Evolutionary conservation across 2,888 invertebrate genomes (phyloP).

Genomic region (Eretmocerus hayati): DNA sequence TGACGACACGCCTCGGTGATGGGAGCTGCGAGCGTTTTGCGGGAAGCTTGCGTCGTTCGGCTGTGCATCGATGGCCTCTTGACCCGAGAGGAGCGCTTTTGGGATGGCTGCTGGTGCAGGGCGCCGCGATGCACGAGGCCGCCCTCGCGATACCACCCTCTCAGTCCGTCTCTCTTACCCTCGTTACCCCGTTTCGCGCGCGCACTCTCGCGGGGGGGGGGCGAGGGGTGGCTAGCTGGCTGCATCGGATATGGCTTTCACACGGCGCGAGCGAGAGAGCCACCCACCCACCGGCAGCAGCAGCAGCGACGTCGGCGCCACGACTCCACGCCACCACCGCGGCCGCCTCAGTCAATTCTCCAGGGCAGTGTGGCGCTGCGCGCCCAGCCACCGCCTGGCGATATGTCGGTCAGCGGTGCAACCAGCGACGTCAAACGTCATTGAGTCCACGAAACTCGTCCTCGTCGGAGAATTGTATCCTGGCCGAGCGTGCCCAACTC

Average conservation of each 20-base stretch:
- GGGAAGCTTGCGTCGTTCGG: too few species aligned
- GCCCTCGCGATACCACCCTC: background rate
- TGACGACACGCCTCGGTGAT: too few species aligned
- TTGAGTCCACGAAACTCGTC: background rate
- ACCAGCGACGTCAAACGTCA: slow-evolving; percentile 5
- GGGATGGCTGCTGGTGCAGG: background rate
- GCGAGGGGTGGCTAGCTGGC: too few species aligned
- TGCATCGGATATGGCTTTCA: too few species aligned
- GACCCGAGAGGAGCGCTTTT: too few species aligned
- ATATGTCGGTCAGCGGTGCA: too few species aligned
- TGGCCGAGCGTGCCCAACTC: background rate
- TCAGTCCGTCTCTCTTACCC: slow-evolving; percentile 6
- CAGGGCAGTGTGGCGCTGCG: slow-evolving; percentile 45
- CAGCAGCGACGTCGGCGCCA: slow-evolving; percentile 7
- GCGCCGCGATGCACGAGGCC: background rate
- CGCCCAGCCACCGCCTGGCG: slow-evolving; percentile 30
- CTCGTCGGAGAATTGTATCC: background rate
- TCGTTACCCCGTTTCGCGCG: slow-evolving; percentile 24
- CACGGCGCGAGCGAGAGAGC: too few species aligned
- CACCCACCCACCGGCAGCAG: background rate
- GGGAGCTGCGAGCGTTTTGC: too few species aligned
- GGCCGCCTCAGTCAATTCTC: slow-evolving; percentile 40
- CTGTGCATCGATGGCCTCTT: too few species aligned
- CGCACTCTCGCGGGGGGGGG: too few species aligned
- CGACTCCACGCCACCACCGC: slow-evolving; percentile 24